phyloP scores from a whole-genome alignment of 2,888 invertebrate genomes.

The Leptinotarsa peninsularis region DNA sequence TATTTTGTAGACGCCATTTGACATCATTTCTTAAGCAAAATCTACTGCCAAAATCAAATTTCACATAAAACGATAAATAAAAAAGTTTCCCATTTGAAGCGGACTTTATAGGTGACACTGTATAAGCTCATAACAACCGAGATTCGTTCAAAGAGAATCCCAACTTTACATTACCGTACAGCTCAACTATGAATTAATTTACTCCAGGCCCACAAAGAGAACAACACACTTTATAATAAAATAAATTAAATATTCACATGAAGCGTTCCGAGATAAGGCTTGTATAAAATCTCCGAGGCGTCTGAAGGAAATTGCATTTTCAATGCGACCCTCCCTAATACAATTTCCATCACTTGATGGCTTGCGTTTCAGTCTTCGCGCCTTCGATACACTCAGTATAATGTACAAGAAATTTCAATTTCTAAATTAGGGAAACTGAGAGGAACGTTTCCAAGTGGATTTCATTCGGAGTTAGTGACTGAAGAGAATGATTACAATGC shows the following conservation, averaged over 20 bases:
- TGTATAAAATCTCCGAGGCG: slow-evolving; percentile 59
- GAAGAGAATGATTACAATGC: not conserved
- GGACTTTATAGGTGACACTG: no score
- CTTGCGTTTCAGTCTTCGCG: slow-evolving; percentile 51
- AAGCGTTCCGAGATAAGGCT: slow-evolving; percentile 53
- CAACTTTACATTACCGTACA: not conserved
- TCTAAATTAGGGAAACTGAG: slow-evolving; percentile 8
- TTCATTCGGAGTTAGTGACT: not conserved
- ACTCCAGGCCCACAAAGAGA: slow-evolving; percentile 34
- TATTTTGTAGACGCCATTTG: no score
- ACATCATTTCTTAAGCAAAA: no score
- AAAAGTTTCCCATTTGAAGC: no score
- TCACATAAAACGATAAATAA: no score
- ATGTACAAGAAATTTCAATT: slow-evolving; percentile 16
- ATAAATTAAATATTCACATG: slow-evolving; percentile 49
- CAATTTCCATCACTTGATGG: slow-evolving; percentile 62
- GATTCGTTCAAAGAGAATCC: no score
- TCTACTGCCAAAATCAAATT: no score
- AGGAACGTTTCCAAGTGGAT: not conserved
- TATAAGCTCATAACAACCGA: no score
- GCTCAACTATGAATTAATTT: slow-evolving; percentile 37
- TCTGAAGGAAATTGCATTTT: slow-evolving; percentile 62
- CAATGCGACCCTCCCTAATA: slow-evolving; percentile 60
- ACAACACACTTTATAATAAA: slow-evolving; percentile 43
- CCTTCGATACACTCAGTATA: slow-evolving; percentile 34